Percentiles rank a stretch among this genome's conserved stretches.
Evolutionary conservation across 2,888 invertebrate genomes (phyloP).

Genomic region (Drosophila putrida): DNA sequence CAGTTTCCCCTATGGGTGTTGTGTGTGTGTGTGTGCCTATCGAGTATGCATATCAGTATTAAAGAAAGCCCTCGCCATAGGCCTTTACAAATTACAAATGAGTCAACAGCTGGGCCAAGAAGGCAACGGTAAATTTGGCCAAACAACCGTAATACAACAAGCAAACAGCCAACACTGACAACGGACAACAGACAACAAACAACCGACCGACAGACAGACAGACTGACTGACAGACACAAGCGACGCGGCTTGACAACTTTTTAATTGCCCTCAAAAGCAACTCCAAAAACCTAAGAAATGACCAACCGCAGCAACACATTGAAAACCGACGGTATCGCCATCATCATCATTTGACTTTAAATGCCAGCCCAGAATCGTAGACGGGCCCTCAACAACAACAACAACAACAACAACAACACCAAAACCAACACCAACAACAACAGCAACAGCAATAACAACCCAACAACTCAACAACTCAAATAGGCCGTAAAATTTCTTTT

Average conservation of each 20-base stretch:
- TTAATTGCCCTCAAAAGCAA: conserved; percentile 69
- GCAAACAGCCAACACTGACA: conserved; percentile 39
- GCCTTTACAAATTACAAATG: conserved; percentile 35
- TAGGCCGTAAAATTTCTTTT: conserved; percentile 70
- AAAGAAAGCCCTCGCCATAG: conserved; percentile 9
- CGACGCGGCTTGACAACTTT: conserved; percentile 64
- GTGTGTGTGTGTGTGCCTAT: neutral
- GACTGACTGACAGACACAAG: conserved; percentile 42
- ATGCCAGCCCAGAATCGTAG: conserved; percentile 52
- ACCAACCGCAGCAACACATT: too few relatives aligned
- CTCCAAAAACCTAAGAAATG: conserved; percentile 29
- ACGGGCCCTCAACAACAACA: conserved; percentile 38
- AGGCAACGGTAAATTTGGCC: conserved; percentile 64
- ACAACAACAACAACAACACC: neutral
- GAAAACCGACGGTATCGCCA: too few relatives aligned
- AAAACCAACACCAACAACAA: too few relatives aligned
- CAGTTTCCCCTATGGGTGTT: neutral
- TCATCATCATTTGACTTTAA: too few relatives aligned
- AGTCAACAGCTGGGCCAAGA: conserved; percentile 44
- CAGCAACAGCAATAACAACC: conserved; percentile 1
- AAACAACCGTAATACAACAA: conserved; percentile 60
- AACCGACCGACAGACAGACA: too few relatives aligned
- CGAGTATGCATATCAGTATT: conserved; percentile 9
- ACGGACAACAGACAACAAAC: neutral
- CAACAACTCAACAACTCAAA: conserved; percentile 47